Percentiles rank a stretch among this genome's conserved stretches.
Conservation (phyloP, 2,888 invertebrate genomes). For the Eremobia ochroleuca region DNA sequence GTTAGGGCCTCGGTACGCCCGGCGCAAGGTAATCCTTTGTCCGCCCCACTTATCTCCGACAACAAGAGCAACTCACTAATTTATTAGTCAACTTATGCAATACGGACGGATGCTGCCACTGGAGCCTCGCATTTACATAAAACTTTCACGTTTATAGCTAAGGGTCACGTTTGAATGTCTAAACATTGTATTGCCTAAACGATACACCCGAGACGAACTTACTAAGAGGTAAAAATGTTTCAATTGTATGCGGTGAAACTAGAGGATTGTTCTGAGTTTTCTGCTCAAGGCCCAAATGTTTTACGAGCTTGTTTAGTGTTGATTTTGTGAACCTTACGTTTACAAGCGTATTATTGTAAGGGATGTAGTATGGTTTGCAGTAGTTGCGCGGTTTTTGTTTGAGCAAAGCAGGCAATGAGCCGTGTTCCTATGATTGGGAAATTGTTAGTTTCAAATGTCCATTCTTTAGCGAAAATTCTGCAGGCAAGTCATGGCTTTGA, state of each 20-base stretch:
- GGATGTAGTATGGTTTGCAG: slow-evolving; percentile 10
- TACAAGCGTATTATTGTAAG: slow-evolving; percentile 4
- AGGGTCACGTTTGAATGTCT: slow-evolving; percentile 76
- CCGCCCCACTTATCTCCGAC: slow-evolving; percentile 77
- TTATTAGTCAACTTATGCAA: slow-evolving; percentile 81
- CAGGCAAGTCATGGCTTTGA: not conserved
- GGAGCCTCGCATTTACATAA: slow-evolving; percentile 79
- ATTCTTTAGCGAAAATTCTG: not conserved
- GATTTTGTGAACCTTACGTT: slow-evolving; percentile 53
- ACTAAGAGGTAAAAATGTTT: slow-evolving; percentile 72
- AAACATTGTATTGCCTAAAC: slow-evolving; percentile 71
- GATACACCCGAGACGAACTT: slow-evolving; percentile 68
- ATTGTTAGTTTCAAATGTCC: not conserved
- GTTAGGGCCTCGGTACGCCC: slow-evolving; percentile 66
- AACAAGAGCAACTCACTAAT: slow-evolving; percentile 78
- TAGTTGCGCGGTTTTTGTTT: not conserved
- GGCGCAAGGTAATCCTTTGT: slow-evolving; percentile 81
- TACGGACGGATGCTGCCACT: slow-evolving; percentile 74
- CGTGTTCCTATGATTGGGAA: not conserved
- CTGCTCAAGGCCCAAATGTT: slow-evolving; percentile 43
- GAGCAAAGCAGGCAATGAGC: not conserved
- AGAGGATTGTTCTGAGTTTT: slow-evolving; percentile 54
- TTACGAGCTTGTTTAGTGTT: slow-evolving; percentile 56
- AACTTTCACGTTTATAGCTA: slow-evolving; percentile 79
- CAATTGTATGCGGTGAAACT: slow-evolving; percentile 67